These are phyloP conservation scores for Coregonus suidteri DNA, from an alignment of 2,797 vertebrate species.

Conservation along the genomic window DNA sequence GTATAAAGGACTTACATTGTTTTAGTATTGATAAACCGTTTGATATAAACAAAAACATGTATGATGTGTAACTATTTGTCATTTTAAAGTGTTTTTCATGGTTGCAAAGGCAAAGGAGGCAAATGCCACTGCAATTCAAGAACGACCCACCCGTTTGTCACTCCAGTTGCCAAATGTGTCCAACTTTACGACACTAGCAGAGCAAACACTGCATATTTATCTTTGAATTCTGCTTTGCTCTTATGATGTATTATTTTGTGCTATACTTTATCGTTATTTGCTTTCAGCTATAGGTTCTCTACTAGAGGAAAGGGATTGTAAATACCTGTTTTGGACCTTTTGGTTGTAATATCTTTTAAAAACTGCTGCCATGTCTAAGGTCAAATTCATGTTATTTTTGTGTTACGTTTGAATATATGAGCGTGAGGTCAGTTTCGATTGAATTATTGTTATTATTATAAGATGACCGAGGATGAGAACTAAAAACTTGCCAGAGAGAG, in stretches of 20 bases:
- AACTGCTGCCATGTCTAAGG: slow-evolving; percentile 24
- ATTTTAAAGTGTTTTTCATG: neutral
- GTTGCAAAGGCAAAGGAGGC: neutral
- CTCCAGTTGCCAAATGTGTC: slow-evolving; percentile 12
- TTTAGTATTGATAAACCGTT: neutral
- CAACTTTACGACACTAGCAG: neutral
- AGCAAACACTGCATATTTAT: slow-evolving; percentile 10
- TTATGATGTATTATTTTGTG: slow-evolving; percentile 15
- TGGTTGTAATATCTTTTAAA: slow-evolving; percentile 28
- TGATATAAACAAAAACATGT: neutral
- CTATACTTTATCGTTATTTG: slow-evolving; percentile 13
- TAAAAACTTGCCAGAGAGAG: neutral
- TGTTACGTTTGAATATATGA: slow-evolving; percentile 35
- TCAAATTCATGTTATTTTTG: slow-evolving; percentile 32
- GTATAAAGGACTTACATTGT: neutral
- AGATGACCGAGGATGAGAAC: slow-evolving; percentile 4
- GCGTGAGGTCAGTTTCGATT: slow-evolving; percentile 33
- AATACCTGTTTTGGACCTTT: slow-evolving; percentile 13
- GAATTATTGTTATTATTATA: slow-evolving; percentile 44
- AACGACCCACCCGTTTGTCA: neutral
- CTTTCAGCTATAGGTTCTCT: slow-evolving; percentile 44
- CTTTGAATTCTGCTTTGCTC: slow-evolving; percentile 10
- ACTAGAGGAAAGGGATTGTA: slow-evolving; percentile 48
- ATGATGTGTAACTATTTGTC: neutral
- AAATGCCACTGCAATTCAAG: neutral